Evolutionary conservation across 2,797 vertebrate species (phyloP), one percentile per base, ranked within the genome.

Genomic region (Decapterus maruadsi): DNA sequence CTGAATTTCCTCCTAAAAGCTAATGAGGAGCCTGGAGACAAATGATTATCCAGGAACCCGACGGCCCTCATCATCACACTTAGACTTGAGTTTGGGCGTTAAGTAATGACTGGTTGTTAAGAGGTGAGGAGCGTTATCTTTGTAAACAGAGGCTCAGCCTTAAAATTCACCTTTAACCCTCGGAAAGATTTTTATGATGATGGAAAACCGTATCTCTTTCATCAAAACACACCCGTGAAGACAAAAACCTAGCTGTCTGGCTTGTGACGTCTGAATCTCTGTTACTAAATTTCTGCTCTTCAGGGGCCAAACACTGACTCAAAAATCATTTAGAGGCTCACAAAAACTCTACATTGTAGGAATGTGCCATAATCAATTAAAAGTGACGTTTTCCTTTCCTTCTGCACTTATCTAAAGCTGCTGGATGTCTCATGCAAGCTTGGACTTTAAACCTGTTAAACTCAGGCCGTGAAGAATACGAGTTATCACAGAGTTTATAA

Each of bases 401-500:
- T 40, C 17, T 19, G 8, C 31, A 13, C 31, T 63, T 53, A 38
- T 68, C 26, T 73, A 4, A 40, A 57, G 8, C 22, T 34, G 40
- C 19, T 34, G 1, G 0, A 45, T 66, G 13, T 45, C 16, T 46
- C 1, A 64, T 40, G 8, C 0, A 0, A 29, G 31, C 66, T 36
- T 81, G 59, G 53, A 77, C 80, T 87, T 90, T 73, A 55, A 57
- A 65, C 64, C 19, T 31, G 1, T 57, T 58, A 22, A 61, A 73
- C 14, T 13, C 4, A 59, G 22, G 5, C 11, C 1, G 10, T 53
- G 8, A 54, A 11, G 14, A 50, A 48, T 22, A 59, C 12, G 4
- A 61, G 68, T 81, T 79, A 84, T 90, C 68, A 70, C 9, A 26
- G 5, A 2, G 8, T 83, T 72, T 75, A 83, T 81, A 55, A 72